A percentile compares a stretch with the other conserved stretches of the same genome.
Evolutionary conservation across 2,797 vertebrate genomes (phyloP).

Genomic region (Prionace glauca): DNA sequence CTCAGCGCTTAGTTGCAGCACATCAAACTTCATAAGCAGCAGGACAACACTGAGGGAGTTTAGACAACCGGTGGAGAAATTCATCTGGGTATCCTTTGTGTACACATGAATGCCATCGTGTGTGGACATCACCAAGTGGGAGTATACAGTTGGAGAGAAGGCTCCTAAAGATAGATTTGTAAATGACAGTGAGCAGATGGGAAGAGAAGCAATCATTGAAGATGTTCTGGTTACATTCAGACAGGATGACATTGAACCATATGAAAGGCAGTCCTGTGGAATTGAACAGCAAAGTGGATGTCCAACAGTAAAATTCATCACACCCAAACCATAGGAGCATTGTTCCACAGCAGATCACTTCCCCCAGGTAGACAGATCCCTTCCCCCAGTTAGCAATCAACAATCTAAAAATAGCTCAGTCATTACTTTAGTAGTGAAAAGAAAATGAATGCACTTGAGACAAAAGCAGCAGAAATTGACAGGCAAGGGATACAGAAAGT

Average conservation of each 20-base stretch:
- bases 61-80: background rate
- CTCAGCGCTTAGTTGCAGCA: background rate
- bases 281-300: background rate
- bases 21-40: background rate
- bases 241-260: background rate
- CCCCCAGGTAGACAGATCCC: background rate
- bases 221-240: background rate
- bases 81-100: background rate
- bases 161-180: background rate
- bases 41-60: background rate
- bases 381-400: background rate
- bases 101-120: background rate
- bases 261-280: background rate
- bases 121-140: background rate
- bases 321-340: background rate
- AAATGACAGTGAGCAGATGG: background rate
- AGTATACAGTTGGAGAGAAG: background rate
- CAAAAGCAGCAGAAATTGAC: background rate
- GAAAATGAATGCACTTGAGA: background rate
- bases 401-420: background rate
- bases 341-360: background rate
- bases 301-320: background rate
- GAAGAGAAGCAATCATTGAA: background rate
- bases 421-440: background rate
- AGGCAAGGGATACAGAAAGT: background rate